phyloP scores from a whole-genome alignment of 2,797 vertebrate species.

The Perodicticus potto region DNA sequence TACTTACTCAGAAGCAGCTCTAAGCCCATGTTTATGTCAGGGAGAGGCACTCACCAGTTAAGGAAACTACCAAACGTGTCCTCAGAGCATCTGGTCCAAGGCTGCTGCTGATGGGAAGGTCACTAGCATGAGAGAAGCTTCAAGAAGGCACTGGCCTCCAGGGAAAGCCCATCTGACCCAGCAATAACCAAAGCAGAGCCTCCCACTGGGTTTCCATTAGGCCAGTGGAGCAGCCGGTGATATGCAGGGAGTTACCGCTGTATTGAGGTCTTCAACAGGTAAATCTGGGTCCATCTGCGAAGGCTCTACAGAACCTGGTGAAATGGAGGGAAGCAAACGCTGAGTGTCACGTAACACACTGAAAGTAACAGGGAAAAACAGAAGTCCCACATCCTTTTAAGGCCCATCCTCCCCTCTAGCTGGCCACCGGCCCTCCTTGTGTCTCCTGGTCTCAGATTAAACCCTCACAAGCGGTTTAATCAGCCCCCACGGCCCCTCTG shows the following conservation, averaged over 20 bases:
- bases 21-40: slow-evolving; percentile 93
- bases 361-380: neutral
- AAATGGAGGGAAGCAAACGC: neutral
- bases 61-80: slow-evolving; percentile 93
- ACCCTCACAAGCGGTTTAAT: fast-evolving
- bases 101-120: slow-evolving; percentile 71
- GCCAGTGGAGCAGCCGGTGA: slow-evolving; percentile 62
- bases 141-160: slow-evolving; percentile 77
- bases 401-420: neutral
- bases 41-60: slow-evolving; percentile 94
- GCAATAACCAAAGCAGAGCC: slow-evolving; percentile 79
- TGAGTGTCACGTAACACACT: neutral
- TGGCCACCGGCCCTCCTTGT: fast-evolving
- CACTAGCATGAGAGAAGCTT: slow-evolving; percentile 72
- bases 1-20: slow-evolving; percentile 89
- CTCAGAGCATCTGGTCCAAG: slow-evolving; percentile 75
- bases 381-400: fast-evolving
- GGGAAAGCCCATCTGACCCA: slow-evolving; percentile 46
- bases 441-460: neutral
- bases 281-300: slow-evolving; percentile 64
- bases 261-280: neutral
- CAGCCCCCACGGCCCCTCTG: fast-evolving
- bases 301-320: slow-evolving; percentile 69
- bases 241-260: neutral
- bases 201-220: slow-evolving; percentile 68